Conservation (phyloP, 1,140 invertebrate species). For the Meloidogyne hapla region DNA sequence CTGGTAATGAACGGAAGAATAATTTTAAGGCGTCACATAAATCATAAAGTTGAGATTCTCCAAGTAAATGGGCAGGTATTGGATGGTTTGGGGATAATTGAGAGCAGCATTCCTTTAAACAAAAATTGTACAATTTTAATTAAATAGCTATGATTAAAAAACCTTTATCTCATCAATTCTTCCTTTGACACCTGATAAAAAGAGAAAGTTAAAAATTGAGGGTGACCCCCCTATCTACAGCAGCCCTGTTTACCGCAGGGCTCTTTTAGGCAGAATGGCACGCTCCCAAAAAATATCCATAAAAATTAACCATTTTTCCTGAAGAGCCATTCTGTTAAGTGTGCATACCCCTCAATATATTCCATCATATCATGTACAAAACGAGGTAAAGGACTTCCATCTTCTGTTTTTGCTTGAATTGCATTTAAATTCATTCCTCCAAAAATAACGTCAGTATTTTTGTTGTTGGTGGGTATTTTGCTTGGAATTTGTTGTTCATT, state of each 20-base stretch:
- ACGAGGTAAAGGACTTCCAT: slow-evolving; percentile 34
- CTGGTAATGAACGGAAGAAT: slow-evolving; percentile 36
- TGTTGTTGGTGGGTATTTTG: neutral
- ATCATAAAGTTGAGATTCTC: slow-evolving; percentile 33
- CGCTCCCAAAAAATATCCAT: no score
- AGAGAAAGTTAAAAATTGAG: no score
- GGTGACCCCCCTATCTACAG: no score
- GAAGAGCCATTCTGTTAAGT: slow-evolving; percentile 35
- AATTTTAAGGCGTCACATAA: slow-evolving; percentile 40
- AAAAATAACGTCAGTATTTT: neutral
- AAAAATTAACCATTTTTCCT: slow-evolving; percentile 43
- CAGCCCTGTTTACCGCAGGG: no score
- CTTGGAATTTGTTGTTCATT: neutral
- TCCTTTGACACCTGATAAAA: slow-evolving; percentile 19
- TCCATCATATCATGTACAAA: slow-evolving; percentile 44
- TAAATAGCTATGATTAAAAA: no score
- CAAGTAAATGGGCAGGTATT: slow-evolving; percentile 27
- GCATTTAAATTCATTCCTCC: slow-evolving; percentile 16
- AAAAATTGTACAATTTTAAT: neutral
- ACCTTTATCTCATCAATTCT: slow-evolving; percentile 24
- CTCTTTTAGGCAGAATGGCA: no score
- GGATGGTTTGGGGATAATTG: slow-evolving; percentile 7
- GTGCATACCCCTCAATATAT: slow-evolving; percentile 19
- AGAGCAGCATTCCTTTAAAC: slow-evolving; percentile 2
- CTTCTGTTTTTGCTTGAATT: slow-evolving; percentile 20